Evolutionary conservation across 2,888 invertebrate genomes (phyloP), one percentile per base, ranked within the genome.

Genomic region (Scaptomyza polygonia): DNA sequence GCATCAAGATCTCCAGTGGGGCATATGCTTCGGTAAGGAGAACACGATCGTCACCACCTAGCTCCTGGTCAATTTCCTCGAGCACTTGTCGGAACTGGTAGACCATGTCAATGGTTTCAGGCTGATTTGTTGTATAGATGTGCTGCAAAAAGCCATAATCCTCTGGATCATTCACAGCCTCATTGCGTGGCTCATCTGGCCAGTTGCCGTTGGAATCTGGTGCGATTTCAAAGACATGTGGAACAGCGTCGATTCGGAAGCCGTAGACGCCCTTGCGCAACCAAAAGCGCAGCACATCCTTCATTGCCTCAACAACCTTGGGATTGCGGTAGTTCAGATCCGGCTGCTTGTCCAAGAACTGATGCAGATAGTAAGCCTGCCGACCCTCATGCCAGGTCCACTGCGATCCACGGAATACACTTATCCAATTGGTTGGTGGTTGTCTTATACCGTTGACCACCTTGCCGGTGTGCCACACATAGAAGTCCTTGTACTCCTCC

Each of bases 261-360:
- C 97, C 97, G 75, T 95, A 96, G 1, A 97, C 94, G 1, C 97
- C 97, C 80, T 94, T 94, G 34, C 95, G 93, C 39, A 97, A 89
- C 97, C 97, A 97, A 89, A 95, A 96, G 65, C 93, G 93, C 9
- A 97, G 90, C 0, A 95, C 94, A 11, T 94, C 91, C 76, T 93
- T 92, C 92, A 94, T 93, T 52, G 92, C 92, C 4, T 89, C 83
- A 1, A 91, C 89, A 1, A 95, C 89, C 1, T 77, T 77, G 0
- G 92, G 88, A 83, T 93, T 93, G 7, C 93, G 92, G 77, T 93
- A 94, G 86, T 95, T 95, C 0, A 95, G 91, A 88, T 95, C 95
- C 0, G 95, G 95, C 74, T 95, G 94, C 36, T 93, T 92, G 0
- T 80, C 75, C 0, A 92, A 92, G 79, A 95, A 95, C 67, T 94